Evolutionary conservation across 2,797 vertebrate genomes (phyloP).

Genomic region (Amphiprion clarkii): DNA sequence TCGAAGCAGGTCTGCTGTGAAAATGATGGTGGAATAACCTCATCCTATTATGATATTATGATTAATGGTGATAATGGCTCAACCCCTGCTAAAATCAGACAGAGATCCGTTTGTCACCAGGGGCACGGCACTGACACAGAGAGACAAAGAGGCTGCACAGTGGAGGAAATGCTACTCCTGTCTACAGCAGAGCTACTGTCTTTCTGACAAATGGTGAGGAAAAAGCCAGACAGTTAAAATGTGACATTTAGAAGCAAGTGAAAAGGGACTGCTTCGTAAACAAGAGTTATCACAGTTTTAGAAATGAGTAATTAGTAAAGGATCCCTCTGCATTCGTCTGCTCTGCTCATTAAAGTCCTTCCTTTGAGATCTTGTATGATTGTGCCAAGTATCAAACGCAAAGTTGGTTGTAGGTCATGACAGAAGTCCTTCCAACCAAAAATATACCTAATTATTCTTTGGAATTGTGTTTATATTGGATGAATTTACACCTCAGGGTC

Average conservation of each 20-base stretch:
- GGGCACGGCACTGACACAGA: not conserved
- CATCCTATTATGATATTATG: not conserved
- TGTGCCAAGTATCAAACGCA: no score
- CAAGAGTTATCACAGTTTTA: not conserved
- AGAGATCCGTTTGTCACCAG: conserved; percentile 17
- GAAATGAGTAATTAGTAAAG: no score
- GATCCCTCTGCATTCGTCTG: not conserved
- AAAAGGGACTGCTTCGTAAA: not conserved
- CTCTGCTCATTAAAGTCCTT: not conserved
- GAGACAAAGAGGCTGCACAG: conserved; percentile 17
- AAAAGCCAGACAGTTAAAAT: no score
- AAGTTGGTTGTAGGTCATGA: no score
- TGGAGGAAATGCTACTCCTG: not conserved
- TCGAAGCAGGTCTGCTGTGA: not conserved
- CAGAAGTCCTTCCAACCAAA: no score
- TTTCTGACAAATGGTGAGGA: no score
- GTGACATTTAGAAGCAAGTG: not conserved
- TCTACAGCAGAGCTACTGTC: no score
- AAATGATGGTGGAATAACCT: conserved; percentile 2
- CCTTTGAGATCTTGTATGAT: not conserved
- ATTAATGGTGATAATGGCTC: conserved; percentile 21
- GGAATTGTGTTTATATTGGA: no score
- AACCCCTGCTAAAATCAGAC: conserved; percentile 8
- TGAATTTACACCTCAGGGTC: no score
- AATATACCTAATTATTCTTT: no score